These are phyloP conservation scores for Herpailurus yagouaroundi DNA, from an alignment of 2,113 vertebrate genomes.

Conservation along the genomic window DNA sequence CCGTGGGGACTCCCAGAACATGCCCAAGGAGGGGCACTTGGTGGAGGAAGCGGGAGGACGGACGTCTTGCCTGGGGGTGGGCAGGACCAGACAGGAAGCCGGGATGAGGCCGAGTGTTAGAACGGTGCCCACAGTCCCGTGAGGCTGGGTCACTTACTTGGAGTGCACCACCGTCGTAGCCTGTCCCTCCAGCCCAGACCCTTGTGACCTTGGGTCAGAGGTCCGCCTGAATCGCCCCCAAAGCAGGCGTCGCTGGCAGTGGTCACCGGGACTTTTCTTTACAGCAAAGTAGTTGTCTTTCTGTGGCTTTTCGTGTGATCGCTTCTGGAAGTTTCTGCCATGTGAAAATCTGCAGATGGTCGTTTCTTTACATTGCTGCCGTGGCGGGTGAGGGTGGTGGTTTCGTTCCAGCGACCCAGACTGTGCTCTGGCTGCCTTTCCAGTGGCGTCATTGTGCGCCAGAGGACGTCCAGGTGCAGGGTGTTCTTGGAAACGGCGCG, in stretches of 20 bases:
- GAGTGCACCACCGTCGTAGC: too few species aligned
- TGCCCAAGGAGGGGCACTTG: accelerated
- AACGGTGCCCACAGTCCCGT: not conserved
- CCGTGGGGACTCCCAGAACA: accelerated
- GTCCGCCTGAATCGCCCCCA: too few species aligned
- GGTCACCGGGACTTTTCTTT: not conserved
- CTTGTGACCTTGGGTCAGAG: too few species aligned
- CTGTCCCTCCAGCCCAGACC: not conserved
- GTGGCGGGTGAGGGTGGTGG: not conserved
- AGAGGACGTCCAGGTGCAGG: accelerated
- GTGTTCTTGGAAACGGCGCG: not conserved
- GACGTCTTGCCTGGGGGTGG: accelerated
- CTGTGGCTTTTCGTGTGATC: not conserved
- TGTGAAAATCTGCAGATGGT: not conserved
- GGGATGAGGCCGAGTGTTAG: accelerated
- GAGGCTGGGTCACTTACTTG: accelerated
- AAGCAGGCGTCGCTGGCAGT: not conserved
- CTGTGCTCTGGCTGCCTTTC: not conserved
- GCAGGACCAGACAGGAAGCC: not conserved
- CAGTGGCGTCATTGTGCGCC: too few species aligned
- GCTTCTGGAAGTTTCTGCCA: not conserved
- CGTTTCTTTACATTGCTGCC: not conserved
- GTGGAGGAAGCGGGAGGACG: too few species aligned
- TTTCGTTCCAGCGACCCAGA: accelerated
- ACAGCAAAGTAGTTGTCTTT: not conserved